phyloP scores from a whole-genome alignment of 2,113 vertebrate genomes.

The Tiliqua scincoides region DNA sequence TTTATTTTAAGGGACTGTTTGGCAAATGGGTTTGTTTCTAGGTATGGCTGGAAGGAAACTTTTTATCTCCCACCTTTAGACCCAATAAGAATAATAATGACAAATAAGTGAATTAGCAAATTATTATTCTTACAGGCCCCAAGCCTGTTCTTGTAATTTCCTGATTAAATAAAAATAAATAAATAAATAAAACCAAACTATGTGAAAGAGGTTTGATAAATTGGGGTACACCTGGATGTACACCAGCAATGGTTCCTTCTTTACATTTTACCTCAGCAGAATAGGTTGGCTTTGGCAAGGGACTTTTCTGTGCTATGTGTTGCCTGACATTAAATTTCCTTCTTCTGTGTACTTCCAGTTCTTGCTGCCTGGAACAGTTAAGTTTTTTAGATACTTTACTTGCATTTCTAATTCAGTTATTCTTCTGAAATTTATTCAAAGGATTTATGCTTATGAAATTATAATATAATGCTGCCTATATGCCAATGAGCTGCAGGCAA shows the following conservation, averaged over 20 bases:
- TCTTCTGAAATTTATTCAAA: conserved; percentile 88
- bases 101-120: conserved; percentile 78
- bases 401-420: conserved; percentile 87
- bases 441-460: conserved; percentile 89
- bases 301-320: conserved; percentile 57
- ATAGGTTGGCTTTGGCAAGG: conserved; percentile 43
- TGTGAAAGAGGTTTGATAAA: conserved; percentile 57
- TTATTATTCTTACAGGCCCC: conserved; percentile 78
- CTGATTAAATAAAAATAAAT: conserved; percentile 80
- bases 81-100: neutral
- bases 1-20: conserved; percentile 14
- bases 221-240: conserved; percentile 8
- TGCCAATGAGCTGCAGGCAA: conserved; percentile 88
- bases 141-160: conserved; percentile 72
- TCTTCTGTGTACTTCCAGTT: conserved; percentile 36
- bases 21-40: conserved; percentile 70
- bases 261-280: conserved; percentile 63
- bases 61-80: conserved; percentile 72
- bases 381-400: conserved; percentile 84
- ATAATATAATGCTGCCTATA: conserved; percentile 87
- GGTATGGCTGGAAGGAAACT: conserved; percentile 65
- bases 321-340: conserved; percentile 49
- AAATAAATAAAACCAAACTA: conserved; percentile 75
- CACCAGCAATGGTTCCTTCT: conserved; percentile 47
- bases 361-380: conserved; percentile 70